Percentiles rank a stretch among this genome's conserved stretches.
These are phyloP conservation scores for Siphlonurus alternatus DNA, from an alignment of 2,888 invertebrate species.

Conservation along the genomic window DNA sequence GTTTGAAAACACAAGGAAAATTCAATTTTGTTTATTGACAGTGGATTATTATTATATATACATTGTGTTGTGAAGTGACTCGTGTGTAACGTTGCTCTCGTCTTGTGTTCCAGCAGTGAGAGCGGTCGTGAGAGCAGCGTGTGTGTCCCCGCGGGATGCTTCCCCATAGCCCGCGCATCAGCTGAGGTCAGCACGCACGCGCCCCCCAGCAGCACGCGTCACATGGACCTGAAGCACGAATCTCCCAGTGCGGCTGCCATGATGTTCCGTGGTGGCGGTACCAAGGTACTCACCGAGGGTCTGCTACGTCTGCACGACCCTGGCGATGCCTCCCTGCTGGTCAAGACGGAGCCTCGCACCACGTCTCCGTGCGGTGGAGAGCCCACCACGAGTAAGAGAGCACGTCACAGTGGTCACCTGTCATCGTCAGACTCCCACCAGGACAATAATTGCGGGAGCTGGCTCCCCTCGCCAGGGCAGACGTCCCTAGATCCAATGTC, in stretches of 20 bases:
- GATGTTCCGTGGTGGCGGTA: slow-evolving; percentile 15
- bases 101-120: too few species aligned
- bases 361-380: slow-evolving; percentile 20
- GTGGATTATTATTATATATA: too few species aligned
- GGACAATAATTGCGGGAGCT: too few species aligned
- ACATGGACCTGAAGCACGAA: slow-evolving; percentile 2
- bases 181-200: too few species aligned
- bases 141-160: too few species aligned
- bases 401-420: slow-evolving; percentile 40
- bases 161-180: too few species aligned
- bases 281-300: not conserved
- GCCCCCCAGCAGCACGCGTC: not conserved
- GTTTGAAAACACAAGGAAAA: too few species aligned
- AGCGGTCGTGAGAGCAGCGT: too few species aligned
- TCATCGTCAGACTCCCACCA: too few species aligned
- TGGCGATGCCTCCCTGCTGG: slow-evolving; percentile 14
- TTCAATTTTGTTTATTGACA: too few species aligned
- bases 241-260: not conserved
- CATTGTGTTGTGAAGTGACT: too few species aligned
- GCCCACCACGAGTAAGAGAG: slow-evolving; percentile 26
- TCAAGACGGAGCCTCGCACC: slow-evolving; percentile 31
- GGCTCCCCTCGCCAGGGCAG: slow-evolving; percentile 45
- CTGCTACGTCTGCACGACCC: not conserved
- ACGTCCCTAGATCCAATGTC: slow-evolving; percentile 28
- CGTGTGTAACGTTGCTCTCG: too few species aligned